Base-by-base conservation (phyloP, 2,113 vertebrate genomes). In the Tachycineta bicolor region DNA sequence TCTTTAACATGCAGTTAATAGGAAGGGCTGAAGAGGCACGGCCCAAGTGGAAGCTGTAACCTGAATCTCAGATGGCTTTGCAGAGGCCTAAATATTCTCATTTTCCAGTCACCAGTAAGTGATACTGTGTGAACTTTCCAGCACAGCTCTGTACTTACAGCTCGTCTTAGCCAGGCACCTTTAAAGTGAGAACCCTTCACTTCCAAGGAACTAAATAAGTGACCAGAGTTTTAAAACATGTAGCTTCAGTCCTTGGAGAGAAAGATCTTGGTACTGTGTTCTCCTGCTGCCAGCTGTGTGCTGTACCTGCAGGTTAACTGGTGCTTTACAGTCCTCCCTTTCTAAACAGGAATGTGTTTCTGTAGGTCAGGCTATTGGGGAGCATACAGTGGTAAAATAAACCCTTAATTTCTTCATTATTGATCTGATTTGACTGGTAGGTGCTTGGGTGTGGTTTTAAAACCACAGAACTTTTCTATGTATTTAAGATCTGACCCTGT, bases 91-190 rank as follows among this genome's bases (percentile, higher is more conserved):
- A 80, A 60, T 37, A 31, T 84, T 65, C 56, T 94, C 56, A 15
- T 91, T 91, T 95, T 94, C 80, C 80, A 82, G 59, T 21, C 52
- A 25, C 49, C 83, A 68, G 68, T 90, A 96, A 94, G 68, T 64
- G 92, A 96, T 93, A 83, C 91, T 63, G 20, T 58, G 59, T 71
- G 76, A 93, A 62, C 75, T 62, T 96, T 83, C 80, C 88, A 74
- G 7, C 33, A 1, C 10, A 37, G 52, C 64, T 75, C 81, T 92
- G 2, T 44, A 9, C 49, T 83, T 73, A 22, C 0, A 75, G 74
- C 69, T 79, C 8, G 0, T 73, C 29, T 49, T 26, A 39, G 25
- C 14, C 19, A 56, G n/a, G 13, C 5, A 6, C 22, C 25, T 90
- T 93, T 55, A 58, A 64, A 90, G 43, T 19, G 23, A 74, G 39